Evolutionary conservation across 2,888 invertebrate genomes (phyloP).

Genomic region (Argynnis bischoffii): DNA sequence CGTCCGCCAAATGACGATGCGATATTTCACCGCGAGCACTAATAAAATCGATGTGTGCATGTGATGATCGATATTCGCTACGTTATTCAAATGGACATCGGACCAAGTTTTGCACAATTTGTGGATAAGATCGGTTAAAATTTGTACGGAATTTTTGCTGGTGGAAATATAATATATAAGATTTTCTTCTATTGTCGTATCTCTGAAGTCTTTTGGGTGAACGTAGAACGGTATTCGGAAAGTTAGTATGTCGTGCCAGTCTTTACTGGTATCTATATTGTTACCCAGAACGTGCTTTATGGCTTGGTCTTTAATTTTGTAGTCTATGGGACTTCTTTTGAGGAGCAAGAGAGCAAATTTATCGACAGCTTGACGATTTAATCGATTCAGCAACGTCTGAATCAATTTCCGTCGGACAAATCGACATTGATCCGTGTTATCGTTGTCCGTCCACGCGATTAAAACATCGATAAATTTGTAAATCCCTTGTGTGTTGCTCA

Average conservation of each 20-base stretch:
- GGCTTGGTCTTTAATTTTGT: constrained; percentile 59
- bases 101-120: constrained; percentile 86
- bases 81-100: constrained; percentile 83
- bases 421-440: constrained; percentile 52
- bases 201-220: constrained; percentile 82
- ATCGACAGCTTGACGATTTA: constrained; percentile 84
- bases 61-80: constrained; percentile 86
- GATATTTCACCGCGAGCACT: constrained; percentile 79
- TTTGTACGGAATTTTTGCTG: constrained; percentile 54
- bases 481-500: constrained; percentile 72
- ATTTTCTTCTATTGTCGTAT: constrained; percentile 80
- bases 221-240: constrained; percentile 64
- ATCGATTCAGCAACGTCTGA: constrained; percentile 75
- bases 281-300: constrained; percentile 78
- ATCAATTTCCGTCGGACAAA: constrained; percentile 70
- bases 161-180: constrained; percentile 83
- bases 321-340: constrained; percentile 72
- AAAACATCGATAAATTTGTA: constrained; percentile 79
- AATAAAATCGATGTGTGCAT: constrained; percentile 86
- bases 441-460: constrained; percentile 72
- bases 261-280: constrained; percentile 70
- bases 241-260: constrained; percentile 86
- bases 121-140: constrained; percentile 67
- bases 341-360: constrained; percentile 81
- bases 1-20: constrained; percentile 59